phyloP scores from a whole-genome alignment of 2,888 invertebrate genomes.

The Morinoia aosen region DNA sequence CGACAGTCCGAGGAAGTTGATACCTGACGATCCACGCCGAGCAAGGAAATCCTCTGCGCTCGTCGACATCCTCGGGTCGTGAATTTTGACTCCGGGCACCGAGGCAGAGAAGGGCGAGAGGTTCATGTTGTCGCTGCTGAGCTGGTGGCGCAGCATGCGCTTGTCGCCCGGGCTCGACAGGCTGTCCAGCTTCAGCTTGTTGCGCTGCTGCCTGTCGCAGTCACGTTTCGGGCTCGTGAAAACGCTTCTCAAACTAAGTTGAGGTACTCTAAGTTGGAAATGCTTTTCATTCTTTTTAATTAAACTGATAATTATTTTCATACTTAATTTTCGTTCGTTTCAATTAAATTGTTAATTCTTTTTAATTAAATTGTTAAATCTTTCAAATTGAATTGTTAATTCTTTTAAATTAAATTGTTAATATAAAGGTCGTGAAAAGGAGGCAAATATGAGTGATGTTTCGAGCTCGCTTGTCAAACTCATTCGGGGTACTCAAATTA shows the following conservation, averaged over 20 bases:
- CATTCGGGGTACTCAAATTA: no score
- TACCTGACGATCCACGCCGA: slow-evolving; percentile 73
- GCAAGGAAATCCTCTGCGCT: slow-evolving; percentile 87
- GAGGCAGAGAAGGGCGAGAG: slow-evolving; percentile 64
- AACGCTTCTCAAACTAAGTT: background rate
- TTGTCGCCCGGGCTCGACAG: slow-evolving; percentile 78
- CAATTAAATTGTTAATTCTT: no score
- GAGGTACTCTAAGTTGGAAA: background rate
- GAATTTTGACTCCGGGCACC: slow-evolving; percentile 67
- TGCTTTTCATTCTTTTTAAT: background rate
- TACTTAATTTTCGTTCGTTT: no score
- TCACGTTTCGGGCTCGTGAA: background rate
- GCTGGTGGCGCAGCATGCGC: slow-evolving; percentile 82
- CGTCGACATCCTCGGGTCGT: slow-evolving; percentile 80
- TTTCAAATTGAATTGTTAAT: no score
- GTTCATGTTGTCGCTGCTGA: slow-evolving; percentile 82
- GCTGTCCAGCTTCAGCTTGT: slow-evolving; percentile 89
- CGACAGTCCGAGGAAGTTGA: slow-evolving; percentile 78
- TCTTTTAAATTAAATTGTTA: no score
- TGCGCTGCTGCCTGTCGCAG: slow-evolving; percentile 81
- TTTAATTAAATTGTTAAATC: no score
- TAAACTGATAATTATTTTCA: no score
- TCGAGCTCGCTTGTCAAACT: no score
- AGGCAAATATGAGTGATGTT: no score
- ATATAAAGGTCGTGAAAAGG: no score